phyloP scores from a whole-genome alignment of 2,113 vertebrate species.

The Mirounga angustirostris region DNA sequence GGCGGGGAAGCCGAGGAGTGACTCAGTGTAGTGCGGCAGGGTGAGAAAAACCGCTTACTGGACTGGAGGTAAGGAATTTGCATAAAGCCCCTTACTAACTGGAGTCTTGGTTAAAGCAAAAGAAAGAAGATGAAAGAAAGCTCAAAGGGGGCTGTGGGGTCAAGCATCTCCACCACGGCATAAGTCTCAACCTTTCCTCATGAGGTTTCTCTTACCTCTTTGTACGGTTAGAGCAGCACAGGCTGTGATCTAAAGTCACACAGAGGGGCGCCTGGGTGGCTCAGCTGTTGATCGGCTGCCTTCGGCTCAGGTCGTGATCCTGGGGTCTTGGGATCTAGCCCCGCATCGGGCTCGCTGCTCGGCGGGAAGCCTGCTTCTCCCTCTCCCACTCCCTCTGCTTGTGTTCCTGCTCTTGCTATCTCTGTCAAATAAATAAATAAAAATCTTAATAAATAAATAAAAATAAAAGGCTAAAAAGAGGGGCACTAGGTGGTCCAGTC shows the following conservation, averaged over 20 bases:
- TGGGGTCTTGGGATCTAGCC: no score
- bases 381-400: no score
- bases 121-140: background rate
- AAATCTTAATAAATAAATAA: no score
- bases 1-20: background rate
- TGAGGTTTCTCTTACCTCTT: background rate
- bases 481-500: no score
- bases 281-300: no score
- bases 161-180: background rate
- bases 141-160: background rate
- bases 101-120: background rate
- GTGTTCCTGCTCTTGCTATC: no score
- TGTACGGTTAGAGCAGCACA: background rate
- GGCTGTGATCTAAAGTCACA: background rate
- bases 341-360: no score
- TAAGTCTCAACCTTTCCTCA: background rate
- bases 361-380: no score
- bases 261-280: background rate
- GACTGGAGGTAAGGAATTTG: background rate
- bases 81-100: background rate
- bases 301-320: no score
- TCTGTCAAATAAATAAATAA: no score
- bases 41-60: background rate
- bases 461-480: no score
- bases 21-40: background rate